Conservation (phyloP, 2,113 vertebrate species). For the Machaerirhynchus nigripectus region DNA sequence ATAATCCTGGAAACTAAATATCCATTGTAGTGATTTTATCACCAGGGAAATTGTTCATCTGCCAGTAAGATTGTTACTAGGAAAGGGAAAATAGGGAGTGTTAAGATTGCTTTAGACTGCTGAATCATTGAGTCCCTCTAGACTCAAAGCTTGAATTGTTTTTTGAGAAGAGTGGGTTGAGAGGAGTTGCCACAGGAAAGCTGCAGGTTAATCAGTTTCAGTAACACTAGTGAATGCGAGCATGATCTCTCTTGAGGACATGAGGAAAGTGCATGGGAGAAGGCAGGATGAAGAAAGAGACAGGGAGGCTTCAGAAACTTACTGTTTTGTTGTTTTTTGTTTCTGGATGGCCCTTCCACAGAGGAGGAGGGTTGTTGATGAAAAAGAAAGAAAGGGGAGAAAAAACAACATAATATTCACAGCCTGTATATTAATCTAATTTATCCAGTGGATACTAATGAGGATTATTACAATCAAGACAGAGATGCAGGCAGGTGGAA, state of each 20-base stretch:
- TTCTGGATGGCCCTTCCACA: constrained; percentile 34
- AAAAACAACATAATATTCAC: neutral
- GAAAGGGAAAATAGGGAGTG: constrained; percentile 59
- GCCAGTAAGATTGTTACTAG: constrained; percentile 66
- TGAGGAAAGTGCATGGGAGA: constrained; percentile 7
- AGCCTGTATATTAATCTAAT: neutral
- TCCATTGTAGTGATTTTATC: constrained; percentile 69
- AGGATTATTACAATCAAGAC: neutral
- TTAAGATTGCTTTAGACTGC: constrained; percentile 70
- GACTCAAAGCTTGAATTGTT: constrained; percentile 69
- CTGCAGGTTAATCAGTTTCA: constrained; percentile 66
- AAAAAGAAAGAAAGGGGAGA: neutral
- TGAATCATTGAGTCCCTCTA: constrained; percentile 67
- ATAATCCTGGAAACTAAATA: constrained; percentile 70
- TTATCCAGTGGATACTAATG: neutral
- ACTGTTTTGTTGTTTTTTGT: constrained; percentile 11
- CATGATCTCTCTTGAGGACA: constrained; percentile 29
- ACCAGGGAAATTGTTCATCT: constrained; percentile 74
- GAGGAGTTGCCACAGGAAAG: constrained; percentile 57
- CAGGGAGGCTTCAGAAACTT: neutral
- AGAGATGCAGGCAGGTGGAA: neutral
- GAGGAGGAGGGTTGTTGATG: neutral
- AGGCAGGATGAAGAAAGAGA: neutral
- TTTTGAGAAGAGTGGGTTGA: constrained; percentile 62
- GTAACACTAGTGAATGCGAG: constrained; percentile 39